These are phyloP conservation scores for Hydractinia echinata DNA, from an alignment of 30 jellyfish, hydroid and myxozoan genomes.

Conservation along the genomic window DNA sequence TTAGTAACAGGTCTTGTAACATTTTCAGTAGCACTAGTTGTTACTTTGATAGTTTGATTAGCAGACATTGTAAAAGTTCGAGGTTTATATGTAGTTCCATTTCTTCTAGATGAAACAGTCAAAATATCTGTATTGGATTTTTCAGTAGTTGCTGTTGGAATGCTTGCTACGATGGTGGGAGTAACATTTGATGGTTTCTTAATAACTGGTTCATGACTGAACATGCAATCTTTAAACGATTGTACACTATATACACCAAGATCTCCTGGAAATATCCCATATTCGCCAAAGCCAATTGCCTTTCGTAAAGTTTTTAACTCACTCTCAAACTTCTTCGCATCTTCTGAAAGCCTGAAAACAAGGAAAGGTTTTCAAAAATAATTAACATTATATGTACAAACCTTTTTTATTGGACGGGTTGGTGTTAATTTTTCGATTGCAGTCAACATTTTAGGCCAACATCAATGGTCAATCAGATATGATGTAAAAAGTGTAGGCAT, in stretches of 20 bases:
- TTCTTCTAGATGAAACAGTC: too few species aligned
- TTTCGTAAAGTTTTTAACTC: constrained; percentile 68
- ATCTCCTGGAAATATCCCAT: constrained; percentile 56
- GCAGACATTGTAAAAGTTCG: too few species aligned
- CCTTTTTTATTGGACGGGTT: too few species aligned
- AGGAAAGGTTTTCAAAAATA: too few species aligned
- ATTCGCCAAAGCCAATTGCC: constrained; percentile 76
- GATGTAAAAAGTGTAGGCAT: neutral
- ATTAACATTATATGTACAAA: too few species aligned
- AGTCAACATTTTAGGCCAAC: too few species aligned
- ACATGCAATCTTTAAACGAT: constrained; percentile 60
- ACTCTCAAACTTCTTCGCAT: neutral
- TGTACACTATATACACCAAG: constrained; percentile 48
- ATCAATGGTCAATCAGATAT: neutral
- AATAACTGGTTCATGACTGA: constrained; percentile 6
- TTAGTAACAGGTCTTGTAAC: too few species aligned
- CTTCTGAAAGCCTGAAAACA: constrained; percentile 19
- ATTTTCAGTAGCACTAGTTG: too few species aligned
- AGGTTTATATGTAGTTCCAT: too few species aligned
- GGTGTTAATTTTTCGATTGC: too few species aligned
- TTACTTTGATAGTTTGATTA: too few species aligned
- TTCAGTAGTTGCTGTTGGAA: constrained; percentile 10
- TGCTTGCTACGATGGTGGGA: constrained; percentile 3
- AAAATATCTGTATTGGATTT: neutral
- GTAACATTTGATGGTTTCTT: constrained; percentile 15